These are phyloP conservation scores for Cynopterus sphinx DNA, from an alignment of 2,797 vertebrate genomes.

Conservation along the genomic window DNA sequence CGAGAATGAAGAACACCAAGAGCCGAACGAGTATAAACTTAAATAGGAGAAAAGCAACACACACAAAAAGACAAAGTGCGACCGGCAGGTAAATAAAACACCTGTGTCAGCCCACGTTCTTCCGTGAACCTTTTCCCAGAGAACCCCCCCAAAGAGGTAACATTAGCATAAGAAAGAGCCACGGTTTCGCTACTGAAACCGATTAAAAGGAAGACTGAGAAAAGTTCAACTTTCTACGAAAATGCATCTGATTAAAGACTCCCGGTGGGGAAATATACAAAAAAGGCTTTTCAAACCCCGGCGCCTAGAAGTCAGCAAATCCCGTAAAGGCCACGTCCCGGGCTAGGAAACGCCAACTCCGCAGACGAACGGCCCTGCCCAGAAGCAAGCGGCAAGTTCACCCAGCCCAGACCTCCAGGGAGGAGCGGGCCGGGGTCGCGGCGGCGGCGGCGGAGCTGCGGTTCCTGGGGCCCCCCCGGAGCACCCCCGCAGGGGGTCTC, in stretches of 20 bases:
- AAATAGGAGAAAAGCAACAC: not conserved
- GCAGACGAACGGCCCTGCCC: not conserved
- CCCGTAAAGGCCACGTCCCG: not conserved
- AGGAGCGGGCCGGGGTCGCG: not conserved
- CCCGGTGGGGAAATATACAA: not conserved
- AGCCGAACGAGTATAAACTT: not conserved
- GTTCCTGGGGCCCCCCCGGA: not conserved
- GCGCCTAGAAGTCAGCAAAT: not conserved
- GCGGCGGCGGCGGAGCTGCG: not conserved
- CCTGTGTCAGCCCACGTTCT: not conserved
- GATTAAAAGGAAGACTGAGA: not conserved
- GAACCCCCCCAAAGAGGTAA: not conserved
- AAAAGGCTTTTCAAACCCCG: not conserved
- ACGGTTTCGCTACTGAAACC: not conserved
- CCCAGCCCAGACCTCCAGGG: not conserved
- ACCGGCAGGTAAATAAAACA: not conserved
- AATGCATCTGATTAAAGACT: not conserved
- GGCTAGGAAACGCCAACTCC: not conserved
- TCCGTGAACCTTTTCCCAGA: not conserved
- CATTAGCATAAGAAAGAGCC: not conserved
- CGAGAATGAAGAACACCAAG: not conserved
- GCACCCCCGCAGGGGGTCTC: not conserved
- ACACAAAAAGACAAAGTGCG: not conserved
- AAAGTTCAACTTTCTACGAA: not conserved
- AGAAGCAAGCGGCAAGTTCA: not conserved